Evolutionary conservation across 2,888 invertebrate genomes (phyloP).

Genomic region (Panopea generosa): DNA sequence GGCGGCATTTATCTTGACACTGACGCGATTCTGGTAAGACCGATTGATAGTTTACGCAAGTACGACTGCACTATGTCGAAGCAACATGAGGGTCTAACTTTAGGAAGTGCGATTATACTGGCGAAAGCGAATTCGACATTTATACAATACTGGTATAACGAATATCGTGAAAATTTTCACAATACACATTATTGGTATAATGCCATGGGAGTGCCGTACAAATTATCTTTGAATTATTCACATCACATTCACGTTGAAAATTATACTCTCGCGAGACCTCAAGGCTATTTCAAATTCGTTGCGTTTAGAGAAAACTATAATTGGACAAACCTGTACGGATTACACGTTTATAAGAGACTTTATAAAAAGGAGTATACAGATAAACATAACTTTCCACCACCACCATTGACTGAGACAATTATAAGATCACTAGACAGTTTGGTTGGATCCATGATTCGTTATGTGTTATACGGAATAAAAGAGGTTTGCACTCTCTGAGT

Average conservation of each 20-base stretch:
- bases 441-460: slow-evolving; percentile 29
- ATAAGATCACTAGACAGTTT: slow-evolving; percentile 20
- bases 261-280: slow-evolving; percentile 15
- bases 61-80: background rate
- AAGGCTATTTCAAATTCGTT: background rate
- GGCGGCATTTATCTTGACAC: too few relatives aligned
- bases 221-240: background rate
- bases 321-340: slow-evolving; percentile 18
- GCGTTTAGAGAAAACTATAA: slow-evolving; percentile 11
- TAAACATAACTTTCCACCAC: too few relatives aligned
- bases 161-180: slow-evolving; percentile 19
- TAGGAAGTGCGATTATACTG: slow-evolving; percentile 25
- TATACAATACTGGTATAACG: too few relatives aligned
- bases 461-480: slow-evolving; percentile 1
- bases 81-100: background rate
- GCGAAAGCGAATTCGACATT: slow-evolving; percentile 35
- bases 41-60: slow-evolving; percentile 13
- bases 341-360: slow-evolving; percentile 18
- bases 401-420: slow-evolving; percentile 1
- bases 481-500: too few relatives aligned
- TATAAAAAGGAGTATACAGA: too few relatives aligned
- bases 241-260: slow-evolving; percentile 10
- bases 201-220: slow-evolving; percentile 20
- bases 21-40: slow-evolving; percentile 19
- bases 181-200: slow-evolving; percentile 22